A percentile compares a stretch with the other conserved stretches of the same genome.
Evolutionary conservation across 2,888 invertebrate species (phyloP).

Genomic region (Hypsopygia costalis): DNA sequence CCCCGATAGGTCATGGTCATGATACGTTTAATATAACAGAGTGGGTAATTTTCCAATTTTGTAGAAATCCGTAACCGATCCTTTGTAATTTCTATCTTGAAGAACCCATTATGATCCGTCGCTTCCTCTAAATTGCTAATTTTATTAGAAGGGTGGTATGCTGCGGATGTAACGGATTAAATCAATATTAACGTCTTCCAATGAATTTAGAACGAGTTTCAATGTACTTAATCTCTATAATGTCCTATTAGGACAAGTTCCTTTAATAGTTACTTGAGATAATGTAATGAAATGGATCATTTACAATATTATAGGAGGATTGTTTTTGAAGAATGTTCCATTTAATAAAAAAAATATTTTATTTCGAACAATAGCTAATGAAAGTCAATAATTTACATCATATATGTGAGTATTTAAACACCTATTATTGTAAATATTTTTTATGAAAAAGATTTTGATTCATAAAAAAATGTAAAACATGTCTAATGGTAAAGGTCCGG

Average conservation of each 20-base stretch:
- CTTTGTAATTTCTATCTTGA: slow-evolving; percentile 23
- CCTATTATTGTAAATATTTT: too few relatives aligned
- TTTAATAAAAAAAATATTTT: too few relatives aligned
- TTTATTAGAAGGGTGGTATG: slow-evolving; percentile 48
- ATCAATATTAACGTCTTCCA: slow-evolving; percentile 49
- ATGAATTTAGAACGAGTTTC: slow-evolving; percentile 27
- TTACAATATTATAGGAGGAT: too few relatives aligned
- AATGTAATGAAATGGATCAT: too few relatives aligned
- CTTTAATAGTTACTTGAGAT: not conserved
- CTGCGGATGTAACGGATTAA: slow-evolving; percentile 63
- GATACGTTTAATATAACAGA: slow-evolving; percentile 14
- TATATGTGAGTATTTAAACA: too few relatives aligned
- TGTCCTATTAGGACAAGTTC: not conserved
- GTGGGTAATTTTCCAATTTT: slow-evolving; percentile 11
- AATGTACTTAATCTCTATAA: not conserved
- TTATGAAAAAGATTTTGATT: too few relatives aligned
- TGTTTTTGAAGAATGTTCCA: too few relatives aligned
- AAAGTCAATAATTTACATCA: too few relatives aligned
- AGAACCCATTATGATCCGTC: slow-evolving; percentile 46
- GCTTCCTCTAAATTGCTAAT: slow-evolving; percentile 59
- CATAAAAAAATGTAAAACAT: too few relatives aligned
- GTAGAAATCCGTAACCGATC: slow-evolving; percentile 29
- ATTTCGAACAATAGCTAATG: too few relatives aligned
- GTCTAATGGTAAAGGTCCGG: too few relatives aligned
- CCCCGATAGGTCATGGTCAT: slow-evolving; percentile 26